phyloP scores from a whole-genome alignment of 2,888 invertebrate genomes.

The Epicampocera succincta region DNA sequence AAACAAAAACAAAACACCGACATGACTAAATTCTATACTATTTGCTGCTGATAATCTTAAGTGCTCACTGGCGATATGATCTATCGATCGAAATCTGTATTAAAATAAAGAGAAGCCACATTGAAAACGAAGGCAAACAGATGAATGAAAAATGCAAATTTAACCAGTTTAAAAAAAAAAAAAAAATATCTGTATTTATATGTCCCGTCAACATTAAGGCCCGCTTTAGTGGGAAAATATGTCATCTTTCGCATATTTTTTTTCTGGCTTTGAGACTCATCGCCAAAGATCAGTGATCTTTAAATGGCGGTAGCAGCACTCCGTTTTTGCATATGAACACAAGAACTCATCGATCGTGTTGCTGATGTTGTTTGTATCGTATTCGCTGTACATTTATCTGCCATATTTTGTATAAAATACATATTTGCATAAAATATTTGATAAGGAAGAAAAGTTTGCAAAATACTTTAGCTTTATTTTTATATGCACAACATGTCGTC shows the following conservation, averaged over 20 bases:
- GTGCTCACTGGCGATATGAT: constrained; percentile 61
- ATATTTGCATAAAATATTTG: constrained; percentile 67
- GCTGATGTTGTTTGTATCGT: constrained; percentile 58
- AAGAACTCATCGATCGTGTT: constrained; percentile 53
- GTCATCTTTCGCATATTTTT: constrained; percentile 52
- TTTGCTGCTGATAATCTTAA: constrained; percentile 46
- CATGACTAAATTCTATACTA: constrained; percentile 48
- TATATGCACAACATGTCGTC: constrained; percentile 65
- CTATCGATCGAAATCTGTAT: constrained; percentile 61
- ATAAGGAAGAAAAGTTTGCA: constrained; percentile 36
- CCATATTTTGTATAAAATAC: constrained; percentile 47
- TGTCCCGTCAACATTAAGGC: not conserved
- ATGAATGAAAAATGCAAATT: constrained; percentile 50
- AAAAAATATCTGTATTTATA: too few species aligned
- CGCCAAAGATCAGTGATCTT: constrained; percentile 65
- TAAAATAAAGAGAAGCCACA: not conserved
- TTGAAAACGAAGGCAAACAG: not conserved
- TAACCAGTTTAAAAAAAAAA: constrained; percentile 36
- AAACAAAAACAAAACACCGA: constrained; percentile 5
- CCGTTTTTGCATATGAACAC: constrained; percentile 23
- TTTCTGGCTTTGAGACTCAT: constrained; percentile 12
- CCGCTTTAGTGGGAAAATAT: constrained; percentile 64
- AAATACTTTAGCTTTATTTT: constrained; percentile 16
- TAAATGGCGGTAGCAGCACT: constrained; percentile 48
- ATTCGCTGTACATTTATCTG: constrained; percentile 56